Evolutionary conservation across 2,888 invertebrate species (phyloP).

Genomic region (Auanema sp.): DNA sequence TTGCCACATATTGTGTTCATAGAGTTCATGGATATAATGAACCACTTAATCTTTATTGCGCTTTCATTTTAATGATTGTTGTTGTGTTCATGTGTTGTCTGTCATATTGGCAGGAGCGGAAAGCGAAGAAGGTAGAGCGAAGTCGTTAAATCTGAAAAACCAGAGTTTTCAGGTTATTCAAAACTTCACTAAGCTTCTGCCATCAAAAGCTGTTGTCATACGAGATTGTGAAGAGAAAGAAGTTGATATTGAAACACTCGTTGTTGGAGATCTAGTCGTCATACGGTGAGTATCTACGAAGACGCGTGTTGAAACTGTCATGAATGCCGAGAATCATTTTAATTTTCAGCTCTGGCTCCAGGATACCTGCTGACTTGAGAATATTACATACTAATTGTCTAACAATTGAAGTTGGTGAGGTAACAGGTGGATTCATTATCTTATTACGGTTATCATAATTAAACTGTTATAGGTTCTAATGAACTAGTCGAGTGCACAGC

Average conservation of each 20-base stretch:
- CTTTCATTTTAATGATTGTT: conserved; percentile 55
- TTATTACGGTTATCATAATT: no score
- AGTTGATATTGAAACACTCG: conserved; percentile 59
- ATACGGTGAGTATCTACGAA: conserved; percentile 33
- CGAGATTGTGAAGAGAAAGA: conserved; percentile 86
- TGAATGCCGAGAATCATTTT: conserved; percentile 4
- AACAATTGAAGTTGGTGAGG: conserved; percentile 58
- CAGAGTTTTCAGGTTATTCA: conserved; percentile 45
- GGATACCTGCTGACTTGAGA: conserved; percentile 63
- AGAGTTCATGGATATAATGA: conserved; percentile 59
- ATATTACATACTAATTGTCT: conserved; percentile 61
- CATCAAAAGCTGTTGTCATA: conserved; percentile 67
- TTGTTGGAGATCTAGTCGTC: conserved; percentile 63
- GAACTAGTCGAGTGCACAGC: conserved; percentile 43
- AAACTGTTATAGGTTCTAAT: conserved; percentile 28
- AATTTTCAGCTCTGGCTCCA: conserved; percentile 46
- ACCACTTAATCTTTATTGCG: conserved; percentile 59
- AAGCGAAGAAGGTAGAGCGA: conserved; percentile 46
- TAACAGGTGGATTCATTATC: conserved; percentile 35
- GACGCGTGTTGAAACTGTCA: background rate
- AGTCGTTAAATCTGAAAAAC: background rate
- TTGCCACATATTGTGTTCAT: conserved; percentile 59
- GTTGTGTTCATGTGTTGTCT: conserved; percentile 55
- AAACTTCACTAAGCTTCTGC: conserved; percentile 53
- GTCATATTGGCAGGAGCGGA: conserved; percentile 59